A percentile compares a stretch with the other conserved stretches of the same genome.
These are phyloP conservation scores for Struthio camelus DNA, from an alignment of 2,113 vertebrate genomes.

Conservation along the genomic window DNA sequence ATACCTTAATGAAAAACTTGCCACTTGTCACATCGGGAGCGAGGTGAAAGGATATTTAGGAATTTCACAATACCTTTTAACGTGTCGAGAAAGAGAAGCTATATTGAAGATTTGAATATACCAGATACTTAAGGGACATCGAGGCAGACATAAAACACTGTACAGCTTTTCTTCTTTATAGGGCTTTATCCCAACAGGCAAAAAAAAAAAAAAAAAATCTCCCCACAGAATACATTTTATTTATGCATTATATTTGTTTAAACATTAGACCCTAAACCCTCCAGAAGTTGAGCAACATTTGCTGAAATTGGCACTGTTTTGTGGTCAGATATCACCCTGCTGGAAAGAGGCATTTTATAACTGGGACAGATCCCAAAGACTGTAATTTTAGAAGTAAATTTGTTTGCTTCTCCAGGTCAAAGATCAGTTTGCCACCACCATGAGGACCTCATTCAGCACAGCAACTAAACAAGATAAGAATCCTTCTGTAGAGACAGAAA, in stretches of 20 bases:
- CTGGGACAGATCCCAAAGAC: conserved; percentile 36
- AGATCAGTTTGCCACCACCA: conserved; percentile 23
- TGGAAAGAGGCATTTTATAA: conserved; percentile 39
- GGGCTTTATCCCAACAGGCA: neutral
- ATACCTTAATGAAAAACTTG: no score
- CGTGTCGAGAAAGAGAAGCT: neutral
- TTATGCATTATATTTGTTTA: conserved; percentile 43
- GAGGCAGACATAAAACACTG: neutral
- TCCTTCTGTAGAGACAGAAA: neutral
- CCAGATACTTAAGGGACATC: neutral
- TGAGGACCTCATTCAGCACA: conserved; percentile 3
- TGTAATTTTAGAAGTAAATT: conserved; percentile 15
- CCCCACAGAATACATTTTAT: neutral
- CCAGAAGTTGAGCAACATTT: neutral
- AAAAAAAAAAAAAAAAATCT: neutral
- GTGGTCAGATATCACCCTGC: neutral
- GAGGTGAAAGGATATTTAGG: neutral
- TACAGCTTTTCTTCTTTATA: neutral
- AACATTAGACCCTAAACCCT: neutral
- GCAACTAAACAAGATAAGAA: neutral
- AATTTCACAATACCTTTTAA: neutral
- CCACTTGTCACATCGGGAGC: neutral
- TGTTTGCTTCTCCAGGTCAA: conserved; percentile 54
- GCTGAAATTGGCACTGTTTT: neutral
- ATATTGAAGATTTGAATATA: neutral